Conservation (phyloP, 2,797 vertebrate genomes). For the Malurus leucopterus region DNA sequence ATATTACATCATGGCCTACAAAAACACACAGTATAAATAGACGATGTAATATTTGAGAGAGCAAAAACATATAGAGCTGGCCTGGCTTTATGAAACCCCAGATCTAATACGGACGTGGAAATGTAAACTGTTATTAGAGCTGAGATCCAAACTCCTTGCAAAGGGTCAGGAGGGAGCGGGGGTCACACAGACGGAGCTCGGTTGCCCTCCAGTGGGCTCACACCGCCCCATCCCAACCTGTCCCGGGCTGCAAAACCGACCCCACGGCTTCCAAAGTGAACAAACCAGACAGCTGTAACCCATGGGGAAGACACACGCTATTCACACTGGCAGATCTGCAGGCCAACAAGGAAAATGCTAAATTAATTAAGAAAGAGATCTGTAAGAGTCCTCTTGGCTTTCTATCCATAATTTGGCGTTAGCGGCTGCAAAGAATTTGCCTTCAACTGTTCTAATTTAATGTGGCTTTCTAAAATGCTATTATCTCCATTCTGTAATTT, state of each 20-base stretch:
- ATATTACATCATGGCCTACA: constrained; percentile 72
- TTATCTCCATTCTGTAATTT: constrained; percentile 44
- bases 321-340: neutral
- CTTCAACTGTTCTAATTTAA: constrained; percentile 37
- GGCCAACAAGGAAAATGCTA: neutral
- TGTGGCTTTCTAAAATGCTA: constrained; percentile 42
- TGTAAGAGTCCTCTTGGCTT: neutral
- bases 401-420: neutral
- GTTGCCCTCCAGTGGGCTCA: constrained; percentile 75
- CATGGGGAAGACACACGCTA: neutral
- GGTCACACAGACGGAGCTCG: constrained; percentile 46
- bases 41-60: constrained; percentile 60
- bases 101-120: constrained; percentile 30
- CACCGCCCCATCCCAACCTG: neutral
- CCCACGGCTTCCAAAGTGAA: neutral
- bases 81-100: constrained; percentile 43
- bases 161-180: neutral
- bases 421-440: constrained; percentile 11
- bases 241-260: neutral
- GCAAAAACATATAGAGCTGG: constrained; percentile 44
- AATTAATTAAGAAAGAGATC: constrained; percentile 1
- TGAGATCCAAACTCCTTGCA: neutral
- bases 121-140: constrained; percentile 23
- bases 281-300: neutral
- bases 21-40: constrained; percentile 70